Evolutionary conservation across 2,113 vertebrate genomes (phyloP).

Genomic region (Mixornis gularis): DNA sequence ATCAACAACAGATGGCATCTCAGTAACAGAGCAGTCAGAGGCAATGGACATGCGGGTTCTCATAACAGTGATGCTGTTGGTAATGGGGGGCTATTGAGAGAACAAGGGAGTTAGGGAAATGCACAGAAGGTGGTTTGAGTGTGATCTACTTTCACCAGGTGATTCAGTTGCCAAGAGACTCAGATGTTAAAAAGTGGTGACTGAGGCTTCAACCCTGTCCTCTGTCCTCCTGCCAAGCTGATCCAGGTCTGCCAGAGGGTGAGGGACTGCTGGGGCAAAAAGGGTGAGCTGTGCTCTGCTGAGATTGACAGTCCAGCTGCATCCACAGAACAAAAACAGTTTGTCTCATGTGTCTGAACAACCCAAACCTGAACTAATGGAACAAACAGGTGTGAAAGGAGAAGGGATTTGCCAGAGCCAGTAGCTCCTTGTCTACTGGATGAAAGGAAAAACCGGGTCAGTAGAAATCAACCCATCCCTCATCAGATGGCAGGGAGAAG

Average conservation of each 20-base stretch:
- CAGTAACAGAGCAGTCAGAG: background rate
- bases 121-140: background rate
- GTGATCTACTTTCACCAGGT: background rate
- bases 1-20: background rate
- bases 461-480: background rate
- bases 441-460: background rate
- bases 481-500: background rate
- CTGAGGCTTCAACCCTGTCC: background rate
- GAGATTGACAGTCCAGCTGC: constrained; percentile 54
- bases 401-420: background rate
- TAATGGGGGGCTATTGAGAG: background rate
- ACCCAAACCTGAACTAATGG: constrained; percentile 38
- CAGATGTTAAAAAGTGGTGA: rapidly evolving
- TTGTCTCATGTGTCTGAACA: background rate
- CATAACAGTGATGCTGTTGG: background rate
- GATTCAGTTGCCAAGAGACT: background rate
- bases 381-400: constrained; percentile 43
- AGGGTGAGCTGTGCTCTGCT: background rate
- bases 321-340: constrained; percentile 18
- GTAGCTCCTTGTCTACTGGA: background rate
- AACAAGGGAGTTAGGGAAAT: background rate
- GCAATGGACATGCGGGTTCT: background rate
- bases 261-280: background rate
- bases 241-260: background rate
- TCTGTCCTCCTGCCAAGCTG: background rate